Conservation (phyloP, 2,888 invertebrate genomes). For the Ariolimax columbianus region DNA sequence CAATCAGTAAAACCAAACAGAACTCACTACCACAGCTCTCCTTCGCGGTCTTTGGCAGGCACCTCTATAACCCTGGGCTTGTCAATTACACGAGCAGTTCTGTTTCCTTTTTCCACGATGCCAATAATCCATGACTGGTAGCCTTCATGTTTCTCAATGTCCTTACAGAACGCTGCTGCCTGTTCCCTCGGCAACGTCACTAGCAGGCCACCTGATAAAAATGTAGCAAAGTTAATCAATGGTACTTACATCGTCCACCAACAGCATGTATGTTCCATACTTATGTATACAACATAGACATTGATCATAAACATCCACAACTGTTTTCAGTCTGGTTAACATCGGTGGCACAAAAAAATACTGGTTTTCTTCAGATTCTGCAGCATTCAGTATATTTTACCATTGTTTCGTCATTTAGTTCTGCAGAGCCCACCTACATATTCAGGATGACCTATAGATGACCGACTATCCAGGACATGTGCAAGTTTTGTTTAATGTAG, state of each 20-base stretch:
- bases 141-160: constrained; percentile 95
- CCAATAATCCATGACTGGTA: constrained; percentile 97
- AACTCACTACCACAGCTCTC: constrained; percentile 79
- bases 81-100: constrained; percentile 94
- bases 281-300: not conserved
- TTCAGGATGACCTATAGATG: no score
- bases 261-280: no score
- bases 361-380: no score
- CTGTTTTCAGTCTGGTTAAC: no score
- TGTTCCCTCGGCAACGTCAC: constrained; percentile 95
- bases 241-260: not conserved
- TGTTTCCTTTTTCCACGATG: constrained; percentile 94
- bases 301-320: no score
- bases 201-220: constrained; percentile 85
- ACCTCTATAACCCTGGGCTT: constrained; percentile 97
- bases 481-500: no score
- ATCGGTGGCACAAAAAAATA: no score
- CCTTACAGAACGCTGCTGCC: constrained; percentile 96
- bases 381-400: no score
- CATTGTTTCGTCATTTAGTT: no score
- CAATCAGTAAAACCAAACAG: not conserved
- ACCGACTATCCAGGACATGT: no score
- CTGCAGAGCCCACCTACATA: no score
- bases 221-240: not conserved
- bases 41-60: constrained; percentile 77